Conservation (phyloP, 2,113 vertebrate genomes). For the Melospiza melodia region DNA sequence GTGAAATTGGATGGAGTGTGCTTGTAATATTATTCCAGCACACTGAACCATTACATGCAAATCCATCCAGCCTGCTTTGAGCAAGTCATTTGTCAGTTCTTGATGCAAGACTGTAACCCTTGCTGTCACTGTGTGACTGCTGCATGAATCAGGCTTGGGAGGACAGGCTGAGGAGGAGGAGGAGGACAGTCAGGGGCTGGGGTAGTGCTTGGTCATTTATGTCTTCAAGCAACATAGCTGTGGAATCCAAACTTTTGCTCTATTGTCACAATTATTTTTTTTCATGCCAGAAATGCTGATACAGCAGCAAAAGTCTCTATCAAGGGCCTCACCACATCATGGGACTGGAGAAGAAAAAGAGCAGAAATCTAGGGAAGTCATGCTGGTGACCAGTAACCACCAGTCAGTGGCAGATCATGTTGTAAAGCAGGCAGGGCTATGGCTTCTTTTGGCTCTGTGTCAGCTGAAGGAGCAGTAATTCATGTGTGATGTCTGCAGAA, state of each 20-base stretch:
- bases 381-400: conserved; percentile 40
- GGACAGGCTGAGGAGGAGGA: background rate
- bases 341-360: background rate
- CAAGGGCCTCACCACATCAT: conserved; percentile 35
- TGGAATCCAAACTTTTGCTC: conserved; percentile 7
- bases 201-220: background rate
- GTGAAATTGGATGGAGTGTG: background rate
- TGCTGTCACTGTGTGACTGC: background rate
- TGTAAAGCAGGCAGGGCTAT: background rate
- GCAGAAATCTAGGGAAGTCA: background rate
- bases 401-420: background rate
- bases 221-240: background rate
- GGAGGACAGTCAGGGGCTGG: background rate
- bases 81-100: background rate
- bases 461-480: background rate
- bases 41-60: background rate
- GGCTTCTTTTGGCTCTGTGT: background rate
- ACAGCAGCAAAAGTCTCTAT: conserved; percentile 47
- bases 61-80: background rate
- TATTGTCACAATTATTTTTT: background rate
- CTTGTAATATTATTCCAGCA: background rate
- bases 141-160: background rate
- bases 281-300: conserved; percentile 54
- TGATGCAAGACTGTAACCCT: background rate
- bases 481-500: background rate